Base-by-base conservation (phyloP, 2,797 vertebrate species). In the Molossus alvarezi region DNA sequence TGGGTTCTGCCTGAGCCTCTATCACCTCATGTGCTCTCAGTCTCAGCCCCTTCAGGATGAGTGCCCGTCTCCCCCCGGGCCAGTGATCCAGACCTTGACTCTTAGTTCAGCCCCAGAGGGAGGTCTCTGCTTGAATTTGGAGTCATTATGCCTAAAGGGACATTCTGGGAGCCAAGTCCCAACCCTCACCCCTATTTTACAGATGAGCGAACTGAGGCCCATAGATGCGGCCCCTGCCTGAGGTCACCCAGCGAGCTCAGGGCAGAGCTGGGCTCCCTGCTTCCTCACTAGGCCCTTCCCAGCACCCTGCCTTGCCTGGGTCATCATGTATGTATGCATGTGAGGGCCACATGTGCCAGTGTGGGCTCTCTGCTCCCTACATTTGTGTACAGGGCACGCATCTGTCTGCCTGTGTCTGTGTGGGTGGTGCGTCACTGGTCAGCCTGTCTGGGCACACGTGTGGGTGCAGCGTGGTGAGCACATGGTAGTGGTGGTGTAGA, bases 371-470 rank as follows among this genome's bases (percentile, higher is more conserved):
- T 2, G 0, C 21, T 69, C 65, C 57, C 48, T 48, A 18, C 9
- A 6, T 21, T 33, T 2, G 0, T 55, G n/a, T 33, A 0, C 6
- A 13, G 15, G 37, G 18, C 51, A 10, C 0, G 1, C 29, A 21
- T 82, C 76, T 69, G 41, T 48, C 33, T 11, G n/a, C 53, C 53
- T 81, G 71, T 0, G 0, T 41, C 55, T 5, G 0, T 6, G 3
- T 60, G 20, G 17, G 17, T 11, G 1, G 41, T 10, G 15, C 1
- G 0, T 77, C 18, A 0, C 71, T 73, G 79, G 53, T 53, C 29
- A 12, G 80, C 62, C 82, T 79, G 20, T 85, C 65, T 76, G 33
- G 20, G 67, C 75, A 33, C 25, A 0, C 2, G 13, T 37, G 37
- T 48, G 71, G 33, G 4, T 27, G n/a, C 41, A 25, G 69, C 3